These are phyloP conservation scores for Anolis apletophallus DNA, from an alignment of 2,797 vertebrate species.

Conservation along the genomic window DNA sequence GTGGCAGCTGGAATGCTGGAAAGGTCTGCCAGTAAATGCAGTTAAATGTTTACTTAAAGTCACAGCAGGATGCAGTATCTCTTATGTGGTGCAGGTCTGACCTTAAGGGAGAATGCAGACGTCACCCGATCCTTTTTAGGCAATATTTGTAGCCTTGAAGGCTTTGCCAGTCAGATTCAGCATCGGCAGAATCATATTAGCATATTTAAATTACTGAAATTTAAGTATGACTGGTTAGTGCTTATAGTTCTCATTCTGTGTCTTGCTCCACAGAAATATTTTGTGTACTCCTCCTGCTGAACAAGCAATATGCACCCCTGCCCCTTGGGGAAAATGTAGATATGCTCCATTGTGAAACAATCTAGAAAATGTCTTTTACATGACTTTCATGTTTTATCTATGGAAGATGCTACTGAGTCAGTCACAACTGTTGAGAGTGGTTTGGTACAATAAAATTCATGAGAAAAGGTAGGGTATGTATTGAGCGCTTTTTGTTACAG, in stretches of 20 bases:
- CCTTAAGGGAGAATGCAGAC: background rate
- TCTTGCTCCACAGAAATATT: background rate
- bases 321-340: background rate
- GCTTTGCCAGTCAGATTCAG: background rate
- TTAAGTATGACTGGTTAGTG: background rate
- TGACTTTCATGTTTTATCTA: background rate
- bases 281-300: background rate
- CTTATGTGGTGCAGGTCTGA: background rate
- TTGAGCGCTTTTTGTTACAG: background rate
- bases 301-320: background rate
- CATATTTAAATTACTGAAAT: no score
- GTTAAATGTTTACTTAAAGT: constrained; percentile 10
- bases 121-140: background rate
- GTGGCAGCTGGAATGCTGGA: background rate
- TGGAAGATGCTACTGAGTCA: background rate
- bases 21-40: constrained; percentile 13
- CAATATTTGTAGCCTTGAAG: background rate
- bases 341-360: background rate
- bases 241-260: background rate
- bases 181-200: background rate
- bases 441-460: background rate
- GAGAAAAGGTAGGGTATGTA: background rate
- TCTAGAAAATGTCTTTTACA: background rate
- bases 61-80: background rate
- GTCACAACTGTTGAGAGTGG: background rate